Percentiles rank a stretch among this genome's conserved stretches.
Evolutionary conservation across 2,888 invertebrate genomes (phyloP).

Genomic region (Eilema sororculum): DNA sequence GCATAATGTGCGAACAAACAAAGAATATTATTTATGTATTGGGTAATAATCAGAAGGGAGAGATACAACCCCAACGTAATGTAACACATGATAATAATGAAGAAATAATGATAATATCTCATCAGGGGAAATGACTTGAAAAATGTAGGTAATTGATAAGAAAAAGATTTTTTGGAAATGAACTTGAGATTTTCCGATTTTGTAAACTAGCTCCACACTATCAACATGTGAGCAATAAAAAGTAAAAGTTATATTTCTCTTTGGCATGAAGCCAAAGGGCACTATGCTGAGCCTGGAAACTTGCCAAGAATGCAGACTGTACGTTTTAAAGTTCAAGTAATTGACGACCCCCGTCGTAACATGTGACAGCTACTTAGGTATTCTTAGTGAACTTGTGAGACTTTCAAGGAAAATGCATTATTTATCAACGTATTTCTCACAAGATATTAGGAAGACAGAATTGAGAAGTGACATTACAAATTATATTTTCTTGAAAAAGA

Average conservation of each 20-base stretch:
- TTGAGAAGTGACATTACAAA: not conserved
- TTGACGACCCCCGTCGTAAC: conserved; percentile 42
- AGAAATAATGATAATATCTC: no score
- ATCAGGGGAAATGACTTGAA: no score
- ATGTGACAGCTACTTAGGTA: conserved; percentile 53
- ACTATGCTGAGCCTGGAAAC: conserved; percentile 47
- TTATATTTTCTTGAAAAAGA: not conserved
- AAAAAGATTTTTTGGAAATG: no score
- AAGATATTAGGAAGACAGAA: not conserved
- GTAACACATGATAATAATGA: no score
- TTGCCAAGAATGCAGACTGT: conserved; percentile 57
- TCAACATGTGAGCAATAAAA: conserved; percentile 40
- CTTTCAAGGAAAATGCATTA: conserved; percentile 44
- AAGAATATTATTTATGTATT: no score
- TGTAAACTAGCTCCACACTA: no score
- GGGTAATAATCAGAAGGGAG: no score
- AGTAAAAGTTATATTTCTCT: conserved; percentile 59
- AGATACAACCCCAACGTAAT: no score
- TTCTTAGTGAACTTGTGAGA: conserved; percentile 40
- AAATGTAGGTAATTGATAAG: no score
- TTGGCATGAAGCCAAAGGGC: conserved; percentile 65
- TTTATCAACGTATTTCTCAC: conserved; percentile 36
- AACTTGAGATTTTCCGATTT: no score
- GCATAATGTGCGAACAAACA: no score
- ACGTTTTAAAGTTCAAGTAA: conserved; percentile 58